Evolutionary conservation across 2,113 vertebrate species (phyloP).

Genomic region (Tachycineta bicolor): DNA sequence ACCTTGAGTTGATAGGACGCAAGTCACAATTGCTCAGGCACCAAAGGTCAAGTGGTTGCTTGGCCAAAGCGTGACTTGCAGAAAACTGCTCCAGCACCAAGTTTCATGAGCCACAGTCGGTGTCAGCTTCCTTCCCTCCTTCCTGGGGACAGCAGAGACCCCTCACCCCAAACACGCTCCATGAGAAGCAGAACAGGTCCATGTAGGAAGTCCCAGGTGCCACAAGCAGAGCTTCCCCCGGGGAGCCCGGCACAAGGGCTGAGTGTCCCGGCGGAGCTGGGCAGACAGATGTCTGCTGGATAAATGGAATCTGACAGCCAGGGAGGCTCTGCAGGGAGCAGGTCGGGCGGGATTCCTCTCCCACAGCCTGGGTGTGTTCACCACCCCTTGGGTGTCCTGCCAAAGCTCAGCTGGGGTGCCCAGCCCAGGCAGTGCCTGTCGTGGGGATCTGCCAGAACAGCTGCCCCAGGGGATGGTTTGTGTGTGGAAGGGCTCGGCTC

Average conservation of each 20-base stretch:
- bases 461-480: conserved; percentile 15
- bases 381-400: not conserved
- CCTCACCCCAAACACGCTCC: not conserved
- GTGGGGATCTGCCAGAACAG: not conserved
- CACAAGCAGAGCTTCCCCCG: not conserved
- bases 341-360: conserved; percentile 56
- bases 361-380: conserved; percentile 52
- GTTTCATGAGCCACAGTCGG: accelerated
- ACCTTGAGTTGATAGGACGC: not conserved
- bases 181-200: not conserved
- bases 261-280: not conserved
- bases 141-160: not conserved
- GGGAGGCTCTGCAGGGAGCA: conserved; percentile 31
- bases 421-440: conserved; percentile 4
- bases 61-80: not conserved
- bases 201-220: not conserved
- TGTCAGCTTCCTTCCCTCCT: not conserved
- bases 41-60: not conserved
- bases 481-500: not conserved
- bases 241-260: not conserved
- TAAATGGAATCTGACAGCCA: conserved; percentile 18
- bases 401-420: not conserved
- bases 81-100: not conserved
- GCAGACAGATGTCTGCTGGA: conserved; percentile 58
- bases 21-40: not conserved